Evolutionary conservation across 2,797 vertebrate genomes (phyloP).

Genomic region (Girardinus metallicus): DNA sequence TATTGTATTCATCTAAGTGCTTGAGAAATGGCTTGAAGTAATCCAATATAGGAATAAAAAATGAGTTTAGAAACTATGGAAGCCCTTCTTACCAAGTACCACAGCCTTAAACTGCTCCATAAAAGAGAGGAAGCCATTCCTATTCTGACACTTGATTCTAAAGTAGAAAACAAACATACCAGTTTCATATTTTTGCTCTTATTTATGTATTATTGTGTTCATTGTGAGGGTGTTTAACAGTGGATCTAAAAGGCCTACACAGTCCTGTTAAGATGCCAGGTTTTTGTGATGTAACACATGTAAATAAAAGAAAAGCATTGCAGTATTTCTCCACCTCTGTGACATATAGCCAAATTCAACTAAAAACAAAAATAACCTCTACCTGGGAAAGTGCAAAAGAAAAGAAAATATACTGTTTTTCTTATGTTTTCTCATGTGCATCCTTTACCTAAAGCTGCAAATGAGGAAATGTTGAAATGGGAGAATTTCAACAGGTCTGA

Average conservation of each 20-base stretch:
- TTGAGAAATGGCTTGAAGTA: slow-evolving; percentile 41
- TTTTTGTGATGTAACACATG: background rate
- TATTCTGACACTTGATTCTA: background rate
- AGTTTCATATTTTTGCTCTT: background rate
- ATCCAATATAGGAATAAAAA: slow-evolving; percentile 41
- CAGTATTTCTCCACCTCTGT: background rate
- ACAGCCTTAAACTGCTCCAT: slow-evolving; percentile 6
- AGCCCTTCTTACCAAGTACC: slow-evolving; percentile 7
- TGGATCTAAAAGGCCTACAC: background rate
- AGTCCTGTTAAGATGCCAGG: background rate
- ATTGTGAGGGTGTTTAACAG: slow-evolving; percentile 4
- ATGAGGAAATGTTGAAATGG: background rate
- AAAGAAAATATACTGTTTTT: background rate
- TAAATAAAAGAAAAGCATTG: background rate
- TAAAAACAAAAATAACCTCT: background rate
- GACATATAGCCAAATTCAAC: background rate
- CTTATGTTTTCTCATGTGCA: background rate
- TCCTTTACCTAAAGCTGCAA: background rate
- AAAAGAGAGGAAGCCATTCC: slow-evolving; percentile 4
- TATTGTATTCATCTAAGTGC: slow-evolving; percentile 51
- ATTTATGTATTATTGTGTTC: background rate
- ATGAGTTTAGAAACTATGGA: slow-evolving; percentile 28
- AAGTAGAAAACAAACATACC: background rate
- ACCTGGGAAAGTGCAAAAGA: background rate
- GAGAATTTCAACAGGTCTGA: background rate